These are phyloP conservation scores for Bombus picipes DNA, from an alignment of 1,140 invertebrate genomes.

Conservation along the genomic window DNA sequence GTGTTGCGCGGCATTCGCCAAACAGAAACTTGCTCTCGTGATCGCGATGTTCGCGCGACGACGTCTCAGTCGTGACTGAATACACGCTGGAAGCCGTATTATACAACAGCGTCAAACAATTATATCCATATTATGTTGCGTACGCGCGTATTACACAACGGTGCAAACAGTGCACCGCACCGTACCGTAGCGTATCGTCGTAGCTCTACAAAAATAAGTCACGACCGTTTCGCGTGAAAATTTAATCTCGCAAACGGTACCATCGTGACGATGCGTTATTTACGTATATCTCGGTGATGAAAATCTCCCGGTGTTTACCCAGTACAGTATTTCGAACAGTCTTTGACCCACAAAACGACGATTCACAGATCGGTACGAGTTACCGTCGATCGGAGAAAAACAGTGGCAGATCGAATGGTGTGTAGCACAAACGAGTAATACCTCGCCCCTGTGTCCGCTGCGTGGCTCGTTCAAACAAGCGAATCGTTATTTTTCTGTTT, in stretches of 20 bases:
- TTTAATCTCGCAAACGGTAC: not conserved
- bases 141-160: conserved; percentile 60
- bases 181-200: not conserved
- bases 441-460: too few species aligned
- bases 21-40: not conserved
- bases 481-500: not conserved
- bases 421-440: too few species aligned
- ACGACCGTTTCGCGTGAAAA: conserved; percentile 15
- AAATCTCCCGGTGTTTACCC: not conserved
- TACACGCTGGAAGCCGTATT: conserved; percentile 61
- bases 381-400: not conserved
- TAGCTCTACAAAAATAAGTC: conserved; percentile 7
- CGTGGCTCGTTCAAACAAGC: not conserved
- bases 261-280: not conserved
- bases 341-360: not conserved
- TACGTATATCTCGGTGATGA: not conserved
- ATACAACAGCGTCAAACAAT: conserved; percentile 69
- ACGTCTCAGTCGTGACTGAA: conserved; percentile 57
- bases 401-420: too few species aligned
- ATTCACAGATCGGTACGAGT: not conserved
- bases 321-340: not conserved
- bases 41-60: not conserved
- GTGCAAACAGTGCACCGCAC: conserved; percentile 16
- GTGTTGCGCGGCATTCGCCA: too few species aligned
- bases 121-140: conserved; percentile 73